These are phyloP conservation scores for Lycodopsis pacificus DNA, from an alignment of 2,797 vertebrate genomes.

Conservation along the genomic window DNA sequence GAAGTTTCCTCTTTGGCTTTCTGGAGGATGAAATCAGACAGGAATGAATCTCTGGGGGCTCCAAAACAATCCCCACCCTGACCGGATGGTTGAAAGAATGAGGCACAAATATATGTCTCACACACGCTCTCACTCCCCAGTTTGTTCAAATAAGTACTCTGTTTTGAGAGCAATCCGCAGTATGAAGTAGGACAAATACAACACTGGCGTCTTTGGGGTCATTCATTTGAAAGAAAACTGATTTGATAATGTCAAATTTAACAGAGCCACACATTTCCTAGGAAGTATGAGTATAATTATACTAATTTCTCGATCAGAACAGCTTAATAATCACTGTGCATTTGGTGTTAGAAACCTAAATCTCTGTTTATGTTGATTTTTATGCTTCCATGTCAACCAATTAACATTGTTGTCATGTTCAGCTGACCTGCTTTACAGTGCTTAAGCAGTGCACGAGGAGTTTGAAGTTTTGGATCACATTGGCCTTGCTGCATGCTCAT, in stretches of 20 bases:
- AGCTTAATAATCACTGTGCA: neutral
- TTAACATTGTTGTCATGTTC: neutral
- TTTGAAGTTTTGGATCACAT: neutral
- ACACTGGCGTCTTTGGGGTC: neutral
- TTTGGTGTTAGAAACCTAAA: neutral
- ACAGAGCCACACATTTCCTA: neutral
- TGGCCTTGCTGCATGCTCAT: constrained; percentile 22
- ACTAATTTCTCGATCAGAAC: neutral
- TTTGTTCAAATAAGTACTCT: neutral
- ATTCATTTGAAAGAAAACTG: neutral
- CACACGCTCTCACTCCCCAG: neutral
- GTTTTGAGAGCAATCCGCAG: neutral
- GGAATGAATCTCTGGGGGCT: neutral
- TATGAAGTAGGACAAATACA: neutral
- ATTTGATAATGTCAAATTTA: neutral
- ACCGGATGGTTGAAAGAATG: neutral
- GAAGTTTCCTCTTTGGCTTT: constrained; percentile 23
- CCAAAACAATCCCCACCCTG: neutral
- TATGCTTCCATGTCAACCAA: neutral
- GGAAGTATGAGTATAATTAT: no score
- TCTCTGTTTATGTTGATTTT: neutral
- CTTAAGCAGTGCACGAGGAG: neutral
- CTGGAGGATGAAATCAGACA: constrained; percentile 22
- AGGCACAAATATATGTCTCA: neutral
- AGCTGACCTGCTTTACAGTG: neutral